Conservation (phyloP, 2,797 vertebrate species). For the Pelochelys cantorii region DNA sequence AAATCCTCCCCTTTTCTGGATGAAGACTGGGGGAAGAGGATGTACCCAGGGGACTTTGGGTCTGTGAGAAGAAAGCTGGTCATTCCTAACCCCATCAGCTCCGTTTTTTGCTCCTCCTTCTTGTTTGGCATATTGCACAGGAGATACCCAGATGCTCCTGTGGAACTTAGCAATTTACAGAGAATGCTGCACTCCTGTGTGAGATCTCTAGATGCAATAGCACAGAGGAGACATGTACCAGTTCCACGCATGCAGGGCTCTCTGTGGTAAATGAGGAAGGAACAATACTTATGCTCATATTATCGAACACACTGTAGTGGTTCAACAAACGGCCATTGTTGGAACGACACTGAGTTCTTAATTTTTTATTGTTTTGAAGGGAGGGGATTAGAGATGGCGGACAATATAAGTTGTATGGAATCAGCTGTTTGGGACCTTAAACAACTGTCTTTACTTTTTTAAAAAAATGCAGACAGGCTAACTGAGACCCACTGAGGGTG, state of each 20-base stretch:
- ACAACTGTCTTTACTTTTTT: accelerated
- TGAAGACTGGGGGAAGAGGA: background rate
- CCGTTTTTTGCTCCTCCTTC: background rate
- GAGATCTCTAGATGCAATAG: background rate
- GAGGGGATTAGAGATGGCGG: background rate
- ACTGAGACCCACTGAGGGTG: background rate
- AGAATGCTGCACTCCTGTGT: background rate
- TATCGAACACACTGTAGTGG: background rate
- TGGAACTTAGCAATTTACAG: background rate
- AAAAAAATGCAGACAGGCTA: background rate
- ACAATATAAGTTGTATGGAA: background rate
- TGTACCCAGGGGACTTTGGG: constrained; percentile 28
- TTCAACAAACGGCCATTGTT: background rate
- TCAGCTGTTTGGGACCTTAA: background rate
- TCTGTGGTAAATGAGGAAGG: too few relatives aligned
- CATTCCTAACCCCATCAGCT: background rate
- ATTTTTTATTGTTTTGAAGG: background rate
- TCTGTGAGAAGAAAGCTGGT: background rate
- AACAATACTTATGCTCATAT: background rate
- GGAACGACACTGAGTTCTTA: background rate
- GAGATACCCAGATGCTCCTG: background rate
- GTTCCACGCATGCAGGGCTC: background rate
- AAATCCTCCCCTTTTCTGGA: constrained; percentile 27
- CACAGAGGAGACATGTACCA: accelerated
- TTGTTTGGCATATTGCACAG: background rate